These are phyloP conservation scores for Octodon degus DNA, from an alignment of 2,113 vertebrate species.

Conservation along the genomic window DNA sequence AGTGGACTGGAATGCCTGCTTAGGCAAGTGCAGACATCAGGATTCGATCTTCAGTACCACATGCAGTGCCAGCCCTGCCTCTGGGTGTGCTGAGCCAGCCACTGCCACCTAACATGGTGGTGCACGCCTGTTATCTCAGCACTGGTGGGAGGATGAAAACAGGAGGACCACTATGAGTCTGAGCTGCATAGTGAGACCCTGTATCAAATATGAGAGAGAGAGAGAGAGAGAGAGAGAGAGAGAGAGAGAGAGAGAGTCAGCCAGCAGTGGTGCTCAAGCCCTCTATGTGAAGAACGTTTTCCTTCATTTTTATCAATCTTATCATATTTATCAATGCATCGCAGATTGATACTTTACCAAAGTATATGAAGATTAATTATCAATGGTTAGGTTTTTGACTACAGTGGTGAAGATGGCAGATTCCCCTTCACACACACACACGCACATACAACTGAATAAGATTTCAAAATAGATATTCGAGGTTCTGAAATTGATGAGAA, in stretches of 20 bases:
- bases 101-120: no score
- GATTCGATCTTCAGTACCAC: no score
- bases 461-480: neutral
- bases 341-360: neutral
- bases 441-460: neutral
- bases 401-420: neutral
- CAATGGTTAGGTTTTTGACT: neutral
- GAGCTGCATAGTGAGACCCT: no score
- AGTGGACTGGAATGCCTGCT: no score
- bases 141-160: no score
- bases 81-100: no score
- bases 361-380: neutral
- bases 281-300: neutral
- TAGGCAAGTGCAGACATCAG: no score
- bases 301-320: neutral
- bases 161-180: no score
- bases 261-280: neutral
- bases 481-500: neutral
- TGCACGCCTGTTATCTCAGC: no score
- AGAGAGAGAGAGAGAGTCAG: neutral
- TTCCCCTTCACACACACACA: neutral
- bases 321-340: neutral
- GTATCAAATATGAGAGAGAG: no score
- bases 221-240: no score
- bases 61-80: no score